Percentiles rank a stretch among this genome's conserved stretches.
These are phyloP conservation scores for Notamacropus eugenii DNA, from an alignment of 2,797 vertebrate genomes.

Conservation along the genomic window DNA sequence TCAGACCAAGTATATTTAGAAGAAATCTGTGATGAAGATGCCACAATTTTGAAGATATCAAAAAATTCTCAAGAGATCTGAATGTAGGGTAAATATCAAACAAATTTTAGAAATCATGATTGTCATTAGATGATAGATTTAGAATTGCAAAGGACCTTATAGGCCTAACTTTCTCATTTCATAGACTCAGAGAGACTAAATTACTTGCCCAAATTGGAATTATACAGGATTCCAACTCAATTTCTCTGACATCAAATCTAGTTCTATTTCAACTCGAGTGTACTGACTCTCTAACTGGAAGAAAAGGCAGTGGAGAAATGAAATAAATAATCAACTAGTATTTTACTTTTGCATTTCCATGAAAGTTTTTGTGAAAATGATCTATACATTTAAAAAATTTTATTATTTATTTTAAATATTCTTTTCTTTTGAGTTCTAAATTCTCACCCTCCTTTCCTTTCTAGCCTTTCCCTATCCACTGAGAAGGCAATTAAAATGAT, in stretches of 20 bases:
- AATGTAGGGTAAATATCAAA: not conserved
- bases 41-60: not conserved
- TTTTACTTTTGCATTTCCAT: not conserved
- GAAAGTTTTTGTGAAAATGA: not conserved
- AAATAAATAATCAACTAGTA: not conserved
- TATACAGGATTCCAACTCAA: not conserved
- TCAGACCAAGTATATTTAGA: not conserved
- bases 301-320: not conserved
- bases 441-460: not conserved
- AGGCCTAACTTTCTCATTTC: not conserved
- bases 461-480: not conserved
- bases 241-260: not conserved
- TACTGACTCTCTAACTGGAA: not conserved
- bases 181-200: not conserved
- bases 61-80: not conserved
- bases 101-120: not conserved
- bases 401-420: not conserved
- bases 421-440: not conserved
- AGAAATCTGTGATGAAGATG: not conserved
- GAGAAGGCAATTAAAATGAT: not conserved
- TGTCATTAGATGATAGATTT: not conserved
- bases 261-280: not conserved
- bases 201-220: not conserved
- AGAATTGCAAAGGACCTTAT: not conserved
- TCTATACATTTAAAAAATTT: not conserved